Base-by-base conservation (phyloP, 2,888 invertebrate species). In the Embidobia sp. region DNA sequence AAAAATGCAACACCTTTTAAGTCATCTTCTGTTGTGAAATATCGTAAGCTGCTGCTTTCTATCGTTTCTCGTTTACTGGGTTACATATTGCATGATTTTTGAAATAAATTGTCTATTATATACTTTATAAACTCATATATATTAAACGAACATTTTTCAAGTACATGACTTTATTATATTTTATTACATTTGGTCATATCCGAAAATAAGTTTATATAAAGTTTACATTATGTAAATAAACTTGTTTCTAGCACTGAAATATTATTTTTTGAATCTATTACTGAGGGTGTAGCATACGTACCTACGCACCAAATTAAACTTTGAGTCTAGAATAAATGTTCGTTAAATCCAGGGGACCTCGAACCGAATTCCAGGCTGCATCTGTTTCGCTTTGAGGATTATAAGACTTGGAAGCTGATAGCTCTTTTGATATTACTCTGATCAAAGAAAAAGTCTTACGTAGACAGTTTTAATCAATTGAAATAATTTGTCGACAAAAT, bases 361-460 rank as follows among this genome's bases (percentile, higher is more conserved):
- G 55, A 75, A 61, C 53, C 3, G 35, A 61, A 67, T 67, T 75
- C 15, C 55, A 33, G 40, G 61, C 33, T 75, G 42, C 44, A 53
- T 61, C 46, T 67, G 33, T 74, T 74, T 61, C 66, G 35, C 53
- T 67, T 74, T 61, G 66, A 61, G 61, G 66, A 61, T 61, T 61
- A 61, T 64, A 49, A 74, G 46, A n/a, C 46, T 51, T 29, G 27
- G 35, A 51, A 67, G 59, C 46, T 61, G 66, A 66, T 61, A 49
- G 31, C 59, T 53, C 40, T 74, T 74, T 67, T 61, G 46, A 31
- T 74, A 59, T 59, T 59, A 59, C 46, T 18, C 15, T 7, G 22
- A 13, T 59, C 35, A 53, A 53, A 72, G 53, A 61, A 67, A 67
- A 46, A 57, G 37, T 48, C 26, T 40, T 33, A 15, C 18, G 26